Evolutionary conservation across 2,888 invertebrate species (phyloP), one percentile per base, ranked within the genome.

Genomic region (Sipunculus nudus): DNA sequence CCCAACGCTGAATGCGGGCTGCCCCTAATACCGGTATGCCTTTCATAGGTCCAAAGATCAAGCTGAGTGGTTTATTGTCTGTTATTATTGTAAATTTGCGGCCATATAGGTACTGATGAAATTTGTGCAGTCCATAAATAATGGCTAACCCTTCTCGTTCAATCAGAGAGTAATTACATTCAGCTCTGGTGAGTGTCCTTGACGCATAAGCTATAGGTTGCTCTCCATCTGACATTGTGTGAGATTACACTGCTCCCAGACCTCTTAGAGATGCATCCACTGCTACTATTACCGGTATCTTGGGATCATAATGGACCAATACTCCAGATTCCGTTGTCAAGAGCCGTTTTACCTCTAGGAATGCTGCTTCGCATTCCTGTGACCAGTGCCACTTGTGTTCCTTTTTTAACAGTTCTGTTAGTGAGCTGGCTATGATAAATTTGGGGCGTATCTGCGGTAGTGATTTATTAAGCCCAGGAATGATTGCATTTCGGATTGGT

Each of bases 241-340:
- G 65, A 16, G 68, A 69, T 32, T 70, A 58, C 21, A 74, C 68
- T 29, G 63, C 70, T 21, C 71, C 65, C 21, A 73, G 19, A 13
- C 72, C 70, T 53, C 67, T 67, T 2, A 64, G 49, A 19, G 70
- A 69, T 19, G 70, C 63, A 55, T 72, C 70, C 43, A 62, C 63
- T 2, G 65, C 64, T 40, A 73, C 46, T 21, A 28, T 63, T 4
- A 71, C 39, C 23, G 55, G 55, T 45, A 63, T 48, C 2, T 48
- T 38, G 19, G 46, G 54, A 38, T 70, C 61, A 57, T 65, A 68
- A 38, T 67, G 66, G n/a, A 59, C 58, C 13, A 67, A 26, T 19
- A 65, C 55, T n/a, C n/a, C n/a, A 0, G 38, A 23, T 28, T 38
- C 59, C 13, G 23, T 38, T 23, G 32, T 26, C 5, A 62, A 25